Base-by-base conservation (phyloP, 2,797 vertebrate species). In the Lacerta bilineata region DNA sequence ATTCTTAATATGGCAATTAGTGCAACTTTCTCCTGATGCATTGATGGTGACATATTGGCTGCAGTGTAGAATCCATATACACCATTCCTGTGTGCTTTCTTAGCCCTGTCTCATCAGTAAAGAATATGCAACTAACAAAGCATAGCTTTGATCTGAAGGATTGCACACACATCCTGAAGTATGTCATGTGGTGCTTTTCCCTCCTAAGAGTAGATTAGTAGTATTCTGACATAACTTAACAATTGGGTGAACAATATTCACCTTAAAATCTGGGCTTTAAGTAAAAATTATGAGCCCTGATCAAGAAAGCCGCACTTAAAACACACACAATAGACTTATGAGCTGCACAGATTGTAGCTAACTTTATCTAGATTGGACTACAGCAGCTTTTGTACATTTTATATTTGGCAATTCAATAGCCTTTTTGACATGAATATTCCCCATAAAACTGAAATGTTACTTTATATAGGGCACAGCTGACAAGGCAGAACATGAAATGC, bases 401-500 rank as follows among this genome's bases (percentile, higher is more conserved):
- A 72, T 50, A 27, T 18, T 39, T 80, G 20, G 55, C 9, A 17
- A 78, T 77, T 55, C 29, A 39, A 41, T 41, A 8, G 10, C 15
- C 9, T 69, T 83, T 78, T 55, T 50, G 5, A 88, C 29, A 43
- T 80, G 50, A 74, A 61, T 36, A n/a, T 29, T 85, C 85, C 18
- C 9, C 39, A 29, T 46, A 36, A 13, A 36, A 75, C 41, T 66
- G 10, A 41, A 75, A 69, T 77, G 64, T 55, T 75, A 75, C 74
- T 50, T 66, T 85, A n/a, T 75, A 89, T 50, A 17, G 23, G 85
- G 36, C 41, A 74, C 71, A 72, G 75, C 25, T 25, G 41, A 41
- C 59, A 88, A 39, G 41, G 33, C 41, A 81, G 85, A 39, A 15
- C 55, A 72, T 55, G 68, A 89, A 85, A 80, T 66, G 39, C 77